A percentile compares a stretch with the other conserved stretches of the same genome.
Conservation (phyloP, 2,113 vertebrate genomes). For the Podarcis raffonei region DNA sequence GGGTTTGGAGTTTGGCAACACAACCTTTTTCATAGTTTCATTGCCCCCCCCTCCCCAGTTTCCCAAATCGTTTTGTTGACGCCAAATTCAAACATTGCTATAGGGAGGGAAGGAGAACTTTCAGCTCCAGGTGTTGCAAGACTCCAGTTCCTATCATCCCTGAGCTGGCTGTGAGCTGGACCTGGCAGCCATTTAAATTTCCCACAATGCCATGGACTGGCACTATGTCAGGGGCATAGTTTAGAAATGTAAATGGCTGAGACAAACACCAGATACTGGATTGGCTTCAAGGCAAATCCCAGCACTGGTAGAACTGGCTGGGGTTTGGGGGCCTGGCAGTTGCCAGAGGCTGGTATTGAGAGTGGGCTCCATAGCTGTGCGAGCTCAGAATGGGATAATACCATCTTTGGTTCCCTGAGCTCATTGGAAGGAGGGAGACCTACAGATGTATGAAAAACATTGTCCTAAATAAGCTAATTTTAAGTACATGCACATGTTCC, state of each 20-base stretch:
- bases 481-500: neutral
- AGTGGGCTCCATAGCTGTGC: neutral
- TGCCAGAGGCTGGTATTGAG: neutral
- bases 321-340: neutral
- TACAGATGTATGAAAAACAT: neutral
- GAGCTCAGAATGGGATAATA: neutral
- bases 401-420: neutral
- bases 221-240: neutral
- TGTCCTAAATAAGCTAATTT: neutral
- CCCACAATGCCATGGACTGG: neutral
- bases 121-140: no score
- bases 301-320: neutral
- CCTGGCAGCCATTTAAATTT: neutral
- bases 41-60: neutral
- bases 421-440: neutral
- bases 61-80: neutral
- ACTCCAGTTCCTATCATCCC: no score
- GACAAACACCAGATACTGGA: neutral
- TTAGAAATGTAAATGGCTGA: neutral
- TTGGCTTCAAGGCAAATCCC: neutral
- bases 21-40: neutral
- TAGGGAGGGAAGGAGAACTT: no score
- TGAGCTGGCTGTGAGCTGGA: neutral
- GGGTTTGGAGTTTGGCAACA: slow-evolving; percentile 43
- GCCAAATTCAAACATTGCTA: neutral